Evolutionary conservation across 2,888 invertebrate species (phyloP).

Genomic region (Sepiola atlantica): DNA sequence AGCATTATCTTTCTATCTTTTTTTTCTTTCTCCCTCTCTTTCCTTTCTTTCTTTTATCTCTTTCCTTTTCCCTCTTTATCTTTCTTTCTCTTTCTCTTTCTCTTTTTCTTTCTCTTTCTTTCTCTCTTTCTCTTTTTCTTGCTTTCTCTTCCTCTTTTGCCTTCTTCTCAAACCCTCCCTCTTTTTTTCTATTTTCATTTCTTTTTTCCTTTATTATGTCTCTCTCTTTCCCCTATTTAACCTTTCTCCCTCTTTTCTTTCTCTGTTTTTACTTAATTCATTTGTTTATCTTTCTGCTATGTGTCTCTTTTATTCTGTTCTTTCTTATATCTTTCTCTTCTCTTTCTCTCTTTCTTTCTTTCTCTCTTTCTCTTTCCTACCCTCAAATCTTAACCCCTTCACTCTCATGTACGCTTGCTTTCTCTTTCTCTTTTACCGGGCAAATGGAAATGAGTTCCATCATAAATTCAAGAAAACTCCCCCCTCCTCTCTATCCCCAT

Average conservation of each 20-base stretch:
- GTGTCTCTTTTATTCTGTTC: not conserved
- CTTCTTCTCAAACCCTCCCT: not conserved
- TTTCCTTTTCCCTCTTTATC: too few species aligned
- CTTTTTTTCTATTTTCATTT: too few species aligned
- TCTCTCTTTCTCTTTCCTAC: not conserved
- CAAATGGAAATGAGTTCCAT: not conserved
- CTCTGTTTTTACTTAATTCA: not conserved
- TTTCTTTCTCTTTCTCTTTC: not conserved
- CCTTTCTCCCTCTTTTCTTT: not conserved
- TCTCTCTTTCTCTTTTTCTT: not conserved
- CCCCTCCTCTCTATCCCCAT: not conserved
- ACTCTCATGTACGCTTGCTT: too few species aligned
- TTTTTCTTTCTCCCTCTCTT: not conserved
- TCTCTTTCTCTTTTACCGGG: too few species aligned
- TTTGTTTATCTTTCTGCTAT: not conserved
- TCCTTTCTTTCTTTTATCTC: not conserved
- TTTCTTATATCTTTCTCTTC: too few species aligned
- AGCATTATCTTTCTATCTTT: too few species aligned
- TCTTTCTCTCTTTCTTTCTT: not conserved
- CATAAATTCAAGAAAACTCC: not conserved
- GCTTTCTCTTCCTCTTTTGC: not conserved
- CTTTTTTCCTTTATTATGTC: too few species aligned
- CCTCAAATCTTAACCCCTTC: not conserved
- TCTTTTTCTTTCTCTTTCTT: not conserved
- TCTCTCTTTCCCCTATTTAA: too few species aligned